Evolutionary conservation across 1,140 invertebrate genomes (phyloP), one percentile per base, ranked within the genome.

Genomic region (Sesamia nonagrioides): DNA sequence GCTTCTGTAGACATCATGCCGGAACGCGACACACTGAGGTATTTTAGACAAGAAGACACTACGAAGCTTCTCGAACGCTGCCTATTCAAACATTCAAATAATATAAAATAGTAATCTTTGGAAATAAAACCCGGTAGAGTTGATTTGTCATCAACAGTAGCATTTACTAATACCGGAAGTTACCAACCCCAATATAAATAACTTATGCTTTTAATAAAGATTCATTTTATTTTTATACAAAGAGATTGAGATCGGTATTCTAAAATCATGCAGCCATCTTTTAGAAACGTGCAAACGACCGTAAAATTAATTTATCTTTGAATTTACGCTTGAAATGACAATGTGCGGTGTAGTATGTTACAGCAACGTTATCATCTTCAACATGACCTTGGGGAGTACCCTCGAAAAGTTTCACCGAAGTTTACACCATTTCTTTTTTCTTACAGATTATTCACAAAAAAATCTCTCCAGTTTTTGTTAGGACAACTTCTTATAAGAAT

Each of bases 351-450:
- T 48, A 13, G 50, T 71, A 17, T 45, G 50, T 40, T 56, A 45
- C 42, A 48, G 21, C 21, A 40, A 52, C 69, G 50, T 72, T 72
- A 56, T 72, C 69, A 72, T 56, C 3, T 37, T 56, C 50, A 72
- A 54, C 50, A 56, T 4, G 69, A 7, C 50, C 69, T 72, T 18
- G 9, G 69, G 69, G 69, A 54, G 40, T 63, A n/a, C 18, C n/a
- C 50, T 33, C 50, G 50, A n/a, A 68, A 37, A 72, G 33, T 54
- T 18, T 56, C 33, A 8, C 13, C 42, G 4, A 37, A 54, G 35
- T 37, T 35, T n/a, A 13, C 66, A 2, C 15, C 13, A 17, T n/a
- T 54, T 56, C 33, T 54, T 40, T 56, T 13, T 1, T 40, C 27
- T 68, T 48, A 6, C 11, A 63, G 2, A 11, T 1, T 48, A 27